phyloP scores from a whole-genome alignment of 1,140 invertebrate genomes.

The Drosophila arawakana region DNA sequence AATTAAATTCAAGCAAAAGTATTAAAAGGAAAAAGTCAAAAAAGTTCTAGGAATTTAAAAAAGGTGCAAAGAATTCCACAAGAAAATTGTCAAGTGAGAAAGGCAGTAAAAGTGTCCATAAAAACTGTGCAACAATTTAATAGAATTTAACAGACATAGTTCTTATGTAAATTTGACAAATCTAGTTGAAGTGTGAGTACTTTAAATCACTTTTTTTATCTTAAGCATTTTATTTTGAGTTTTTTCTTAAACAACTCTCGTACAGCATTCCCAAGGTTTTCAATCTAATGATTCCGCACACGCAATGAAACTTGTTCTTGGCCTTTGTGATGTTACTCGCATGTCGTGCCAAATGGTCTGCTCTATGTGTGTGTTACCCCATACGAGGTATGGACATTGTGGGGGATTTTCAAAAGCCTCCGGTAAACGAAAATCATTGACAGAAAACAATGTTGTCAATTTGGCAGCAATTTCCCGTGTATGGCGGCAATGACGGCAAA shows the following conservation, averaged over 20 bases:
- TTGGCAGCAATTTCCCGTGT: conserved; percentile 66
- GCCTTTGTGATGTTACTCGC: conserved; percentile 28
- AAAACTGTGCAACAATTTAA: too few species aligned
- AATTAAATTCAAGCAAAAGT: not conserved
- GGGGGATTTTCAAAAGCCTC: conserved; percentile 7
- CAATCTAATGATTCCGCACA: conserved; percentile 33
- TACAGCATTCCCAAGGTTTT: conserved; percentile 19
- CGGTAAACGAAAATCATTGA: conserved; percentile 48
- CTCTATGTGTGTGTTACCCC: not conserved
- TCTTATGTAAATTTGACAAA: too few species aligned
- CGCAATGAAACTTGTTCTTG: conserved; percentile 28
- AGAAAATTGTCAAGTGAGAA: not conserved
- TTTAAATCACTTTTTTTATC: too few species aligned
- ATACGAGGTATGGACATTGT: not conserved
- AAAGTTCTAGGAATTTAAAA: not conserved
- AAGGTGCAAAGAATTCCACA: not conserved
- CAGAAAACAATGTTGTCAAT: conserved; percentile 79
- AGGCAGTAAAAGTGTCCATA: not conserved
- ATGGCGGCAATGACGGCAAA: conserved; percentile 54
- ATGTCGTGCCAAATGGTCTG: conserved; percentile 30
- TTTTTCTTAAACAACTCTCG: conserved; percentile 8
- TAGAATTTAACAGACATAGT: too few species aligned
- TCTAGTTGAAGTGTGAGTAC: too few species aligned
- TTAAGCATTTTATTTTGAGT: not conserved
- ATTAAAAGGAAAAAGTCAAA: not conserved